Evolutionary conservation across 2,113 vertebrate genomes (phyloP), one percentile per base, ranked within the genome.

Genomic region (Sakesphorus luctuosus): DNA sequence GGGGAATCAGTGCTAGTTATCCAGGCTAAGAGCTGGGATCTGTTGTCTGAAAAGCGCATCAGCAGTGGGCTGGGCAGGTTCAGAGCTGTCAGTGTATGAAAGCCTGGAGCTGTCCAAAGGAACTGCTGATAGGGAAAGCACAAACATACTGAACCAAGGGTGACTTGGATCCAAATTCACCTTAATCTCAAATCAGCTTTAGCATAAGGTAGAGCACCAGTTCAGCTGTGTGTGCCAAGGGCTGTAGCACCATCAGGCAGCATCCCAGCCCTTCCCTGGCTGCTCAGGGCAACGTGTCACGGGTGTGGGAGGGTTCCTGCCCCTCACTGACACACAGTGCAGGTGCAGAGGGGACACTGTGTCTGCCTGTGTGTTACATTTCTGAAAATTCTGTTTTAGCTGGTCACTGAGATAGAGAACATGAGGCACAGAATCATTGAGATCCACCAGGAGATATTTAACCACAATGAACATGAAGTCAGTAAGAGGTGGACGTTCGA

Each of bases 391-490:
- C 10, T 66, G 18, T 90, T 94, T 12, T 44, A 99, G 99, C 98
- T 99, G 19, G 98, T 99, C 97, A 99, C 99, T 8, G 99, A 99
- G 98, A 99, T 99, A 89, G 99, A 99, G 97, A 99, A 99, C 94
- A 99, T 99, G 99, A 98, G 99, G 81, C 99, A 99, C 95, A 98
- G 99, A 95, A 99, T 99, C 94, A 99, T 98, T 93, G 99, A 99
- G 98, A 98, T 98, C 56, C 99, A 99, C 17, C 99, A 99, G 94
- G 99, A 99, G 96, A 98, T 99, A 74, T 99, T 99, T 97, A 99
- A 99, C 98, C 99, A 99, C 97, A 99, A 99, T 36, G 99, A 99
- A 73, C 99, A 99, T 24, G 99, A 99, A 99, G 99, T 99, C 98
- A 99, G 99, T 98, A 99, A 99, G 97, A 98, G 99, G 59, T 99